Base-by-base conservation (phyloP, 2,888 invertebrate species). In the Tethea ocularis region DNA sequence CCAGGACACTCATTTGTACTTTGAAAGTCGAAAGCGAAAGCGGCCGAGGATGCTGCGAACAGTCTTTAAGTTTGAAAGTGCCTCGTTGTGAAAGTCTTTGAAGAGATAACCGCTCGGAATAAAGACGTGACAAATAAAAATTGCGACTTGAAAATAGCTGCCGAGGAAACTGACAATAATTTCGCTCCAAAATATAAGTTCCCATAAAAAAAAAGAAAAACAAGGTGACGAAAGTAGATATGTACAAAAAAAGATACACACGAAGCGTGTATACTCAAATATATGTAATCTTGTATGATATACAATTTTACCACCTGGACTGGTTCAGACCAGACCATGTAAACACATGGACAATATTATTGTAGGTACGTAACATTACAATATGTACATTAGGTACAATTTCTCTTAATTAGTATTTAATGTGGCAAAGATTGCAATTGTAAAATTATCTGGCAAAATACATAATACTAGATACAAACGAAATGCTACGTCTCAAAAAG, bases 1-100 rank as follows among this genome's bases (percentile, higher is more conserved):
- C 79, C 80, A 74, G 75, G 67, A 78, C 72, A 82, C 83, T 80
- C 80, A 77, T 88, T 90, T 90, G 90, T 90, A 90, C 90, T 89
- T 89, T 84, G 88, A 85, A 83, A 86, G 74, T 71, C 72, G 76
- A 76, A 82, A 82, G 77, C 72, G 74, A 74, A 78, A 77, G 72
- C 74, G 74, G 74, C 71, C 71, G 64, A 65, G 66, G 65, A 66
- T 69, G 64, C 65, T 68, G 66, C 61, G 56, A 38, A 67, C 20
- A 54, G 22, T 13, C n/a, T n/a, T 63, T 62, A 65, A 63, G 63
- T 69, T 58, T 41, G 56, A 63, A 68, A 69, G 62, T 61, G 33
- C 46, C 46, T 46, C 46, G 46, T 46, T 46, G 46, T 46, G n/a
- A 38, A 38, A 46, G 46, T 20, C 46, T 46, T 46, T 20, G 1